These are phyloP conservation scores for Bucorvus abyssinicus DNA, from an alignment of 2,797 vertebrate species.

Conservation along the genomic window DNA sequence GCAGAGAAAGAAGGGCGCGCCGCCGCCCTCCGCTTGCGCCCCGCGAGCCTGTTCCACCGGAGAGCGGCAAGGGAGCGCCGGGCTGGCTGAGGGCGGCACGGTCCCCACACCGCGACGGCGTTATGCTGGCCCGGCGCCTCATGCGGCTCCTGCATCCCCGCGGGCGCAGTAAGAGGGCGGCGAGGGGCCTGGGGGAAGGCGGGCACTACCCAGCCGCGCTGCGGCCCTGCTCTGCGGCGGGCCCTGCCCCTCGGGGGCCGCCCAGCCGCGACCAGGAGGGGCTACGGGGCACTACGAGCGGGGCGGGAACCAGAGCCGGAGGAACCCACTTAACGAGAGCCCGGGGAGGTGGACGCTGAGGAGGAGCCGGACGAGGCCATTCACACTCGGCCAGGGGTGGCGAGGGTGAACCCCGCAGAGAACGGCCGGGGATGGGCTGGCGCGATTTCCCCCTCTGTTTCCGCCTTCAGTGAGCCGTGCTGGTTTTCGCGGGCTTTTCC, in stretches of 20 bases:
- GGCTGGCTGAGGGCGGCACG: not conserved
- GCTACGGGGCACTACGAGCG: fast-evolving
- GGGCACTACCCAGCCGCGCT: fast-evolving
- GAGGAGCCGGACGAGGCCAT: not conserved
- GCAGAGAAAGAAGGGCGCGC: fast-evolving
- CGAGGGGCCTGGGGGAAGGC: fast-evolving
- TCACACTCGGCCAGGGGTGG: not conserved
- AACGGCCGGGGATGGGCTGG: not conserved
- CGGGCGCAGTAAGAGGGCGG: not conserved
- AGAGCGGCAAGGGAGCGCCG: not conserved
- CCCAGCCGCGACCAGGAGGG: fast-evolving
- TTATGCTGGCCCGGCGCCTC: not conserved
- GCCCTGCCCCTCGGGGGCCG: fast-evolving
- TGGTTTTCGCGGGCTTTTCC: not conserved
- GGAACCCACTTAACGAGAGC: fast-evolving
- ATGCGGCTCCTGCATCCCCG: not conserved
- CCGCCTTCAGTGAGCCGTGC: not conserved
- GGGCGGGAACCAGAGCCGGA: fast-evolving
- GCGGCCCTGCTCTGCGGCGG: fast-evolving
- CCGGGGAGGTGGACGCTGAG: fast-evolving
- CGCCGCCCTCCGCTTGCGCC: too few species aligned
- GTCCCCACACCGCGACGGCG: not conserved
- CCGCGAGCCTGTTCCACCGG: not conserved
- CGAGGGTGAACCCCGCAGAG: fast-evolving
- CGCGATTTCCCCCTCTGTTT: fast-evolving